Evolutionary conservation across 1,140 invertebrate genomes (phyloP).

Genomic region (Megalopta genalis): DNA sequence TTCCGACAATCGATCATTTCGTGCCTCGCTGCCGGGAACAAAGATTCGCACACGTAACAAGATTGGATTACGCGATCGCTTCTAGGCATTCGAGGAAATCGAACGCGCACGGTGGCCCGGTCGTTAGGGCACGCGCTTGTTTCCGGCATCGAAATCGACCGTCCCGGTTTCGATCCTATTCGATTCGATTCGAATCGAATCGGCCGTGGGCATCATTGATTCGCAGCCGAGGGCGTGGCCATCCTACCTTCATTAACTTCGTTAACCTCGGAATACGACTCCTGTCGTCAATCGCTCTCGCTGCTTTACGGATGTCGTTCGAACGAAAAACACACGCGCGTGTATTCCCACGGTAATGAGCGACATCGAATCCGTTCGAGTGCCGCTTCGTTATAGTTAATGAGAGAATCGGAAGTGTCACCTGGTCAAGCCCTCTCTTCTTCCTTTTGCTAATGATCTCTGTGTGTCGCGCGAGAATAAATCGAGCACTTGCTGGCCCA

Average conservation of each 20-base stretch:
- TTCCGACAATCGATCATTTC: conserved; percentile 20
- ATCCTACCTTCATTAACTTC: conserved; percentile 51
- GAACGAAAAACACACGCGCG: not conserved
- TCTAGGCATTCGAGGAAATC: conserved; percentile 29
- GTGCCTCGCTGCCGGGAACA: not conserved
- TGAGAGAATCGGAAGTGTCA: conserved; percentile 8
- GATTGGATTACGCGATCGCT: conserved; percentile 50
- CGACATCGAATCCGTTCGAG: not conserved
- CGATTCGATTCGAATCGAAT: too few relatives aligned
- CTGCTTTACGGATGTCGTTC: not conserved
- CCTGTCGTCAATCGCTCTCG: conserved; percentile 18
- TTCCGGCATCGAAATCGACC: conserved; percentile 52
- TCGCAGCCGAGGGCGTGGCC: conserved; percentile 46
- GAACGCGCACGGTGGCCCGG: not conserved
- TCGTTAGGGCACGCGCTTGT: conserved; percentile 37
- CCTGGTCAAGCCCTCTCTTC: not conserved
- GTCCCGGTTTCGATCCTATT: too few relatives aligned
- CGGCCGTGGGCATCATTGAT: not conserved
- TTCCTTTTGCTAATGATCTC: not conserved
- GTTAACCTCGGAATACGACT: conserved; percentile 48
- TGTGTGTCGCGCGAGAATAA: not conserved
- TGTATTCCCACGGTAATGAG: not conserved
- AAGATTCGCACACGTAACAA: conserved; percentile 40
- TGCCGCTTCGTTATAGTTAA: not conserved
- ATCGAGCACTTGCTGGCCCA: not conserved